Percentiles rank a stretch among this genome's conserved stretches.
Evolutionary conservation across 2,113 vertebrate genomes (phyloP).

Genomic region (Anser brachyrhynchus): DNA sequence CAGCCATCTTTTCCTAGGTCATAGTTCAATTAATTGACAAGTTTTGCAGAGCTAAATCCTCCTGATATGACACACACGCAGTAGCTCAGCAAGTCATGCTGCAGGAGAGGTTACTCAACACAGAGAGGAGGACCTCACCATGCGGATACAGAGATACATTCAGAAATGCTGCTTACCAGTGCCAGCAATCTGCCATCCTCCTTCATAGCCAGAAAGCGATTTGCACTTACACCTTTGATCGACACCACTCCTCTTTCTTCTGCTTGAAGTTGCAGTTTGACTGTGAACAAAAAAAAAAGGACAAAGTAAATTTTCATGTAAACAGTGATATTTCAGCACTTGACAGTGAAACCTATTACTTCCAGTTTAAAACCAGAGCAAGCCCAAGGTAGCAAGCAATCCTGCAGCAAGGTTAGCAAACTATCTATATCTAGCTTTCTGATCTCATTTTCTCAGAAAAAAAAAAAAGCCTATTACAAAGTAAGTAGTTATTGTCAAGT

Average conservation of each 20-base stretch:
- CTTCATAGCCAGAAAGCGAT: constrained; percentile 96
- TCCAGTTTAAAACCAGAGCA: neutral
- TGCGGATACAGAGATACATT: rapidly evolving
- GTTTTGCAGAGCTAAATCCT: neutral
- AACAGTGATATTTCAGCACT: neutral
- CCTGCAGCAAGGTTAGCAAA: neutral
- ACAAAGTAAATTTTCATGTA: neutral
- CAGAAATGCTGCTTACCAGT: constrained; percentile 80
- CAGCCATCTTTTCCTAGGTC: neutral
- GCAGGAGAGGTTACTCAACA: neutral
- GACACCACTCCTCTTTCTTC: constrained; percentile 93
- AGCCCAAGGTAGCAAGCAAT: neutral
- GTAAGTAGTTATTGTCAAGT: neutral
- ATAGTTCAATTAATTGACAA: neutral
- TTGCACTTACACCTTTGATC: constrained; percentile 92
- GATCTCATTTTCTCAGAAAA: neutral
- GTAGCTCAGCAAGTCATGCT: neutral
- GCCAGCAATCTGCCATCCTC: constrained; percentile 91
- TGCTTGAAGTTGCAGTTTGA: constrained; percentile 94
- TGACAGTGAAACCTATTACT: neutral
- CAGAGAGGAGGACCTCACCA: neutral
- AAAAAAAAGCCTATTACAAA: neutral
- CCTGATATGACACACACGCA: neutral
- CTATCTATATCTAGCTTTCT: neutral
- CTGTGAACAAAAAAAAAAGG: constrained; percentile 64